Evolutionary conservation across 2,797 vertebrate species (phyloP), one percentile per base, ranked within the genome.

Genomic region (Acanthiza pusilla): DNA sequence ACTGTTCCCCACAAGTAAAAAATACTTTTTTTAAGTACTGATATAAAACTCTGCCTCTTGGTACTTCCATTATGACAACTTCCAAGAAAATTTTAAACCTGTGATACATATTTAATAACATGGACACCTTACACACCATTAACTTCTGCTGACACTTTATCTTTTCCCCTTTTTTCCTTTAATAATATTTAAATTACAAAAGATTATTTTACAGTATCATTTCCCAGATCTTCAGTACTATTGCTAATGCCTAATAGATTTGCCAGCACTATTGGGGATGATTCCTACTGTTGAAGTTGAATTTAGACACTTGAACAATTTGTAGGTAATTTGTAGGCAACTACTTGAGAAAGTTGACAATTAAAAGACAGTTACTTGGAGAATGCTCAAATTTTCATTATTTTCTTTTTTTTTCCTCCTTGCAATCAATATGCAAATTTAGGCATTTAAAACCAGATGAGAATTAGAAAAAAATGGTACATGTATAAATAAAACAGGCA

Each of bases 121-220:
- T 1, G 4, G 72, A 61, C 51, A 58, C n/a, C 67, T 78, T 30
- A 78, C 21, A 78, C 34, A 25, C 53, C 7, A 7, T 84, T 86
- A 91, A 76, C 62, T 66, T 78, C 47, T 75, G 36, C 25, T 83
- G 68, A 65, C 29, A 45, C 11, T 78, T 95, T 18, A 34, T 76
- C 36, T 60, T 73, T 51, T 22, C 9, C 30, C 13, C 19, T 11
- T 85, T 47, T 73, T 60, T 40, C 68, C 40, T 70, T 71, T 78
- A 91, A 80, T 74, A 88, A 45, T 73, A 70, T 65, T 96, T 88
- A 72, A 88, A 93, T 84, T 86, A 60, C 12, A 65, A 34, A 61
- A 11, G 7, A 42, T 71, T 22, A 51, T 61, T 89, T 91, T 32
- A 18, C 88, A 82, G 53, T 42, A 42, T 10, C 30, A 26, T 51